Evolutionary conservation across 1,140 invertebrate species (phyloP).

Genomic region (Drosophila biarmipes): DNA sequence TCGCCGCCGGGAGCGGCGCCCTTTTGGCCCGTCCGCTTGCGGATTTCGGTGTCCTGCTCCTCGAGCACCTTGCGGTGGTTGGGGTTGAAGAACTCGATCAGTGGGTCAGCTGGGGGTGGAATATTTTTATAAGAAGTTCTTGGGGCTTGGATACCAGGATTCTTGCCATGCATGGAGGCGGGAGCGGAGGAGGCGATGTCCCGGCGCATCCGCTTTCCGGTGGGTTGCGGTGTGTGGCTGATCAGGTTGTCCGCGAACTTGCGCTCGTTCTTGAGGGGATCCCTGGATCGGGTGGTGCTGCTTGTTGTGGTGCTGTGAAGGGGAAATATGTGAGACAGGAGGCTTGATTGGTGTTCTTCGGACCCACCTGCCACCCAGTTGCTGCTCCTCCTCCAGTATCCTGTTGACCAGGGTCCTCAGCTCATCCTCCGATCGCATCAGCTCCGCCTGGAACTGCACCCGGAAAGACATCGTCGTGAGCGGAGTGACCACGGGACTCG

Average conservation of each 20-base stretch:
- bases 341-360: neutral
- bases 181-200: conserved; percentile 54
- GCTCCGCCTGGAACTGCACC: conserved; percentile 52
- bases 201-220: conserved; percentile 50
- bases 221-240: conserved; percentile 12
- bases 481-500: neutral
- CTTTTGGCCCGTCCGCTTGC: conserved; percentile 86
- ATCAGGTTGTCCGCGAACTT: conserved; percentile 62
- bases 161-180: conserved; percentile 68
- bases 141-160: neutral
- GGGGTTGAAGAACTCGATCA: conserved; percentile 89
- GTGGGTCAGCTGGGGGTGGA: conserved; percentile 85
- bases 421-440: conserved; percentile 54
- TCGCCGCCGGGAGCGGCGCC: conserved; percentile 88
- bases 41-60: conserved; percentile 87
- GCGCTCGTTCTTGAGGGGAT: conserved; percentile 58
- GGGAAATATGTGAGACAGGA: neutral
- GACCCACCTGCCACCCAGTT: conserved; percentile 19
- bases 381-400: conserved; percentile 48
- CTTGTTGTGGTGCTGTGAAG: neutral
- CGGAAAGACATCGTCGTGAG: conserved; percentile 19
- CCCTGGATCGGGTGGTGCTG: conserved; percentile 1
- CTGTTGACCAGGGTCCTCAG: conserved; percentile 44
- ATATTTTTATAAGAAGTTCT: neutral
- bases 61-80: conserved; percentile 87